Evolutionary conservation across 2,888 invertebrate genomes (phyloP), one percentile per base, ranked within the genome.

Genomic region (Labia minor): DNA sequence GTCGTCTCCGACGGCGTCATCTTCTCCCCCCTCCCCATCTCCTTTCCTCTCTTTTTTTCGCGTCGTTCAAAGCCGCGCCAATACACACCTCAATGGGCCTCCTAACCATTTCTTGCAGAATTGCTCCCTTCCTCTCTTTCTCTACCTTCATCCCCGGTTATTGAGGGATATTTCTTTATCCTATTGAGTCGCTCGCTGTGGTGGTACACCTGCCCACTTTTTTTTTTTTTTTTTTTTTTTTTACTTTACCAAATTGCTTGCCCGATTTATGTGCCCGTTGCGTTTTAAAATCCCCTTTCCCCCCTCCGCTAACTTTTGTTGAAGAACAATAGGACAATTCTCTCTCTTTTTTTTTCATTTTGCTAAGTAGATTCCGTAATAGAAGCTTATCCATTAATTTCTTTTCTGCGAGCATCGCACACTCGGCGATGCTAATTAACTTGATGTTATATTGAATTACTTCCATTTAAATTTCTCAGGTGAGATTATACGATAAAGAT

Each of bases 61-160:
- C 49, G 49, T 49, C 49, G 49, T 49, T 49, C 49, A 49, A 49
- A 49, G 49, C 49, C 49, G 49, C 49, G 49, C 49, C 49, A 49
- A 49, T 49, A 49, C 49, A 49, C 49, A 49, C 49, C 49, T 49
- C 49, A 49, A 49, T 49, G 49, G 49, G 49, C 49, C 49, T 49
- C 49, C 49, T 49, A 49, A 49, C 49, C 49, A 49, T 49, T 49
- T 49, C 49, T 49, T 49, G 49, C 49, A 49, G 49, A 49, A 49
- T 49, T 49, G 49, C 49, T 49, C 49, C 49, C 49, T 49, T 49
- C 49, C 49, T 49, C 49, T 49, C 49, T 49, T 14, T 49, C 49
- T 49, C 49, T 49, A 49, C 49, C 49, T 49, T 49, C 49, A 49
- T 49, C 49, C 49, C 49, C 49, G 49, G 49, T 49, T 49, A 49